Percentiles rank a stretch among this genome's conserved stretches.
These are phyloP conservation scores for Dicyrtoma fusca DNA, from an alignment of 2,888 invertebrate species.

Conservation along the genomic window DNA sequence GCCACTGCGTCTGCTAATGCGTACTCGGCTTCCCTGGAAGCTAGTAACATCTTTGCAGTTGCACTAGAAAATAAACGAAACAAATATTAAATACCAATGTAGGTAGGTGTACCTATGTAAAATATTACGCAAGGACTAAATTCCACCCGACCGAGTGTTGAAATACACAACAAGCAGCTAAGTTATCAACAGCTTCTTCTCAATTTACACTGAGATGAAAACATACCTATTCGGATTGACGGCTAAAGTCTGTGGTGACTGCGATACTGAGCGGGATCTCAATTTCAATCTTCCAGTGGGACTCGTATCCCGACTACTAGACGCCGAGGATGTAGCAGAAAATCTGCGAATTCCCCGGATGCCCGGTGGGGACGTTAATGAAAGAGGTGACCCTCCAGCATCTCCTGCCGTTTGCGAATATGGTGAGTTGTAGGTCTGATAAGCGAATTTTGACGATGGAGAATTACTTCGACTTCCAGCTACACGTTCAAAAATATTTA, in stretches of 20 bases:
- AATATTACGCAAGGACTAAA: not conserved
- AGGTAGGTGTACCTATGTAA: not conserved
- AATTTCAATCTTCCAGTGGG: conserved; percentile 52
- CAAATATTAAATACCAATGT: not conserved
- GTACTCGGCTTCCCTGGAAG: conserved; percentile 84
- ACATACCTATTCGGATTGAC: conserved; percentile 29
- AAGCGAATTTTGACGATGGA: conserved; percentile 82
- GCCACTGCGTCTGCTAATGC: conserved; percentile 73
- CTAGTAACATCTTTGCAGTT: conserved; percentile 71
- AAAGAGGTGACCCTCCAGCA: conserved; percentile 22
- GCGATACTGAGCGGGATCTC: conserved; percentile 56
- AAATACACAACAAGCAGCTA: too few species aligned
- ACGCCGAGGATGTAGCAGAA: conserved; percentile 54
- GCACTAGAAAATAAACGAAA: conserved; percentile 40
- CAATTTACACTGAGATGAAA: too few species aligned
- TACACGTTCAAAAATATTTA: conserved; percentile 61
- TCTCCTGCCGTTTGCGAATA: conserved; percentile 45
- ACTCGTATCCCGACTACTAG: conserved; percentile 55
- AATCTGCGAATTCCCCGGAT: conserved; percentile 47
- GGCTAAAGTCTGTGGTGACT: conserved; percentile 48
- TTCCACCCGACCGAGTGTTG: not conserved
- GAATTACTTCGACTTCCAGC: conserved; percentile 93
- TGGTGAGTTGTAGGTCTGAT: conserved; percentile 66
- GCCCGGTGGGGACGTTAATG: conserved; percentile 48
- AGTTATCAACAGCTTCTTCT: too few species aligned